Conservation (phyloP, 2,113 vertebrate species). For the Takifugu flavidus region DNA sequence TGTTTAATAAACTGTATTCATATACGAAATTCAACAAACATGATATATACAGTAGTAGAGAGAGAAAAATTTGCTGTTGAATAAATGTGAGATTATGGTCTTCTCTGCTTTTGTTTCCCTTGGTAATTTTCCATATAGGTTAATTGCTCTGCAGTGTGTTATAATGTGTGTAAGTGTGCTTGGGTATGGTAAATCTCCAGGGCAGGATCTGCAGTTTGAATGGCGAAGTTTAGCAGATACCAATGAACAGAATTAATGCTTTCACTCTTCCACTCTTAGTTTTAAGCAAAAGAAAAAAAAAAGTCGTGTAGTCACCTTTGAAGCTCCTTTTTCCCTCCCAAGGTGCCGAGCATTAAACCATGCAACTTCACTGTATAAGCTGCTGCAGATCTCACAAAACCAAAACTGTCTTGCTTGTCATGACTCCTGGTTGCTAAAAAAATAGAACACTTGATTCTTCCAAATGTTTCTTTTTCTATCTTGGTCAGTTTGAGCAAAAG, state of each 20-base stretch:
- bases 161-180: slow-evolving; percentile 19
- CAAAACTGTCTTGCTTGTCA: slow-evolving; percentile 41
- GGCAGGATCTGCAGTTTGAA: slow-evolving; percentile 39
- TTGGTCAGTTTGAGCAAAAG: slow-evolving; percentile 39
- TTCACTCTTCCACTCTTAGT: slow-evolving; percentile 38
- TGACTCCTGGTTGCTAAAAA: slow-evolving; percentile 31
- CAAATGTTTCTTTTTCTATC: slow-evolving; percentile 19
- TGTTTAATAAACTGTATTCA: slow-evolving; percentile 64
- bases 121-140: slow-evolving; percentile 63
- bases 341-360: slow-evolving; percentile 13
- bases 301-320: slow-evolving; percentile 42
- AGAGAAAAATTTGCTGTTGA: slow-evolving; percentile 55
- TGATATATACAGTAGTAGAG: slow-evolving; percentile 67
- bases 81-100: slow-evolving; percentile 67
- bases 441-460: slow-evolving; percentile 51
- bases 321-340: slow-evolving; percentile 21
- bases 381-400: slow-evolving; percentile 36
- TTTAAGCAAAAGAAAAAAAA: slow-evolving; percentile 42
- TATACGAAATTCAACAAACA: slow-evolving; percentile 54
- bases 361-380: slow-evolving; percentile 37
- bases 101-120: slow-evolving; percentile 64
- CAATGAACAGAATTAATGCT: slow-evolving; percentile 29
- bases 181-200: slow-evolving; percentile 26
- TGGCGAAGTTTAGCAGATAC: slow-evolving; percentile 25
- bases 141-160: slow-evolving; percentile 58